Base-by-base conservation (phyloP, 2,888 invertebrate species). In the Coenonympha arcania region DNA sequence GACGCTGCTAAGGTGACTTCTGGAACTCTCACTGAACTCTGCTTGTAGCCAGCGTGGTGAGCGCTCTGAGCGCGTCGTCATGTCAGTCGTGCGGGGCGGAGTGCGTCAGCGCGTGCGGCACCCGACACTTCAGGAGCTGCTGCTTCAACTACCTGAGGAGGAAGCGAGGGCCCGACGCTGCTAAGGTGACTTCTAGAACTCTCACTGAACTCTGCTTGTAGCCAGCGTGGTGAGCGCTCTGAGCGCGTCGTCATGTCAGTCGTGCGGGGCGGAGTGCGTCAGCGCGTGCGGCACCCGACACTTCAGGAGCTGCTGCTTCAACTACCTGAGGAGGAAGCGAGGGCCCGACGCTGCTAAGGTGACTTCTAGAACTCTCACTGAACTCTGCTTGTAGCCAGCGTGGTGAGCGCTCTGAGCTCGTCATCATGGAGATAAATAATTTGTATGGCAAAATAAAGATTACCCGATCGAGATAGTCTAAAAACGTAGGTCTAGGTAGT, bases 61-160 rank as follows among this genome's bases (percentile, higher is more conserved):
- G 87, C 80, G 87, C 88, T 0, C 87, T 88, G n/a, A 69, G 76
- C 4, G n/a, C n/a, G n/a, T 69, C 89, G 9, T 88, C 90, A 1
- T 92, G 92, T 61, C 89, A 90, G 62, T 90, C 90, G 1, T 92
- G 92, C 58, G 92, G 92, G 2, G 84, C 88, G 3, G 91, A 92
- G 69, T 92, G 92, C 58, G 81, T 88, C 6, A 79, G 88, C 0
- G 89, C 90, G 0, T 92, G 92, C 58, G 91, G 92, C 2, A 92
- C 92, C 0, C 80, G 90, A 2, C 89, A 90, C 64, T 92, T 92
- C 73, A 79, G 91, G 3, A 89, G 91, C 0, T 92, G 92, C 70
- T 92, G 92, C 69, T 91, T 91, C 82, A 92, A 92, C 76, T 92
- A 91, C 64, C 73, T 92, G 60, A 89, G 91, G 65, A 90, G 89